phyloP scores from a whole-genome alignment of 1,140 invertebrate genomes.

The Trichonephila clavata region DNA sequence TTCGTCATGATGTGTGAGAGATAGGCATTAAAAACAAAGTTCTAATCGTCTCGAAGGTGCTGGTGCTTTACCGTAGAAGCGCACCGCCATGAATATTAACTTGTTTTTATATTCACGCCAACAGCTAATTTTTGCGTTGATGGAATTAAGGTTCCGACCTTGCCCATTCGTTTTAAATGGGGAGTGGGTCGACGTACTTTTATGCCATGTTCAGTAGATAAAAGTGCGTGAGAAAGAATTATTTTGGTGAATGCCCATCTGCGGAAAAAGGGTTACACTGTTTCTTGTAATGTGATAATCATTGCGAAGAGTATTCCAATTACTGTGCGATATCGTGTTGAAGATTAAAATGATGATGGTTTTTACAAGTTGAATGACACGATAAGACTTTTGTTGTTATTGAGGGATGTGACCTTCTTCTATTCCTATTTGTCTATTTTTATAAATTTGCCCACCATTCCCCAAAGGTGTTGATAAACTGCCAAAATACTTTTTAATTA shows the following conservation, averaged over 20 bases:
- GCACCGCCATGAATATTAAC: constrained; percentile 27
- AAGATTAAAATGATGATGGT: neutral
- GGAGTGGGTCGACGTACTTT: neutral
- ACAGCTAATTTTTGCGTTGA: neutral
- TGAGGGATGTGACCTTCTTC: too few species aligned
- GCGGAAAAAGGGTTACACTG: neutral
- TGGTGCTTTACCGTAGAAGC: constrained; percentile 47
- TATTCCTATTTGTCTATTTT: too few species aligned
- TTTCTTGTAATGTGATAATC: neutral
- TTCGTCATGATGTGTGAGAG: constrained; percentile 6
- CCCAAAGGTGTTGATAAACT: too few species aligned
- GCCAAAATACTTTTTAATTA: too few species aligned
- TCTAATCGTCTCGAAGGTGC: neutral
- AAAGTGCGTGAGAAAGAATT: neutral
- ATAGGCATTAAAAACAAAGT: neutral
- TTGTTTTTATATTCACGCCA: constrained; percentile 20
- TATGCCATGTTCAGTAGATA: neutral
- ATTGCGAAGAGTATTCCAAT: neutral
- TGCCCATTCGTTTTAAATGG: neutral
- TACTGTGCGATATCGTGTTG: neutral
- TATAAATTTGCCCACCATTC: too few species aligned
- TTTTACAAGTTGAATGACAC: neutral
- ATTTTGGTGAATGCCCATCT: neutral
- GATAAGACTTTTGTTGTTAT: too few species aligned
- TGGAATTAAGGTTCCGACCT: constrained; percentile 18